Base-by-base conservation (phyloP, 2,888 invertebrate genomes). In the Tetragnatha montana region DNA sequence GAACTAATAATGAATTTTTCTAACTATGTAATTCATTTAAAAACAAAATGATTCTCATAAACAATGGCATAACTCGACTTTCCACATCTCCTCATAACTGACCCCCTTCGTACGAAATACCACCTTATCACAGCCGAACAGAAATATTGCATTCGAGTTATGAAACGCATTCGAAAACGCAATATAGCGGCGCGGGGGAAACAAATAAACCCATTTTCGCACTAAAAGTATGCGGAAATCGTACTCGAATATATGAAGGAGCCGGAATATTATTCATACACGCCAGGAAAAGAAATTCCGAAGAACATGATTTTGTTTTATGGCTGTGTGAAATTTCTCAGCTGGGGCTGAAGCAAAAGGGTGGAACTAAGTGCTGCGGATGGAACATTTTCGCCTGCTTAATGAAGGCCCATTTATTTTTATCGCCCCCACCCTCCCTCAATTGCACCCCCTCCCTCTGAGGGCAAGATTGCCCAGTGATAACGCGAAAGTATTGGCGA, bases 361-460 rank as follows among this genome's bases (percentile, higher is more conserved):
- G 50, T 73, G 79, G 84, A 79, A 80, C 80, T 88, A 88, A 88
- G 84, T 88, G 83, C 88, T 75, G 35, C 22, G 71, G 74, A 83
- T 76, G 70, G 81, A 87, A 81, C 87, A 81, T 87, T 87, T 87
- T 79, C 79, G 80, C 84, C 84, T 88, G 80, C 84, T 84, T 88
- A 88, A 88, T 88, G 88, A 88, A 88, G 84, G 84, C 73, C 83
- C 83, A 88, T 88, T 88, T 88, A 88, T 88, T 88, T 88, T 88
- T 88, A 88, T 88, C 83, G 84, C 80, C 73, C 8, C 75, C 78
- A 60, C 78, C 71, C 71, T 75, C 21, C 49, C 35, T 19, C 50
- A 60, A 60, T 60, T 60, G 60, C 60, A 21, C 51, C 74, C 80
- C 51, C 84, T n/a, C 70, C 19, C 60, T 75, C 68, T 14, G 47